Evolutionary conservation across 2,113 vertebrate species (phyloP), one percentile per base, ranked within the genome.

Genomic region (Heliornis fulica): DNA sequence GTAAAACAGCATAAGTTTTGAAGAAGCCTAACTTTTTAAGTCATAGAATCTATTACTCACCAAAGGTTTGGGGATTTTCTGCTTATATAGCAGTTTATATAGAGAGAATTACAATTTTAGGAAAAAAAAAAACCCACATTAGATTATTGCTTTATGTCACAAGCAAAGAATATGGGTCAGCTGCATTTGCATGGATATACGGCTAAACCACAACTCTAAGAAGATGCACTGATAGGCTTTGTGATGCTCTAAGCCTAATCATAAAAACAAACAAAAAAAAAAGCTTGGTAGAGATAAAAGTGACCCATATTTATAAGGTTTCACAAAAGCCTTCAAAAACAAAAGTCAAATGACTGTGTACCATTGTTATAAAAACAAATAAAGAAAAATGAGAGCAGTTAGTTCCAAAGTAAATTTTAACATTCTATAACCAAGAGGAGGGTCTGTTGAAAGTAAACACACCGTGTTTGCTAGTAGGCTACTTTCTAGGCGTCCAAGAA

Each of bases 111-210:
- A 71, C 34, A 82, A 68, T 77, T 53, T 25, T 29, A 83, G 50
- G 50, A 5, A 56, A 51, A 80, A 86, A 54, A 28, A 0, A 53
- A 17, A 8, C 43, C 45, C 45, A n/a, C 21, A 48, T 23, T 75
- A 66, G 74, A 84, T 81, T 82, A 93, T 82, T 57, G 48, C 15
- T 69, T 81, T 40, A 74, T 59, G 25, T 61, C 77, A 83, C 54
- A 84, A 81, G 40, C 26, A 71, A 91, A 68, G 84, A 93, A 84
- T 87, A 93, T 82, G 60, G 87, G 87, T 87, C 90, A 95, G 61
- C 46, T 71, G 78, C 78, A 87, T 92, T 71, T 79, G 74, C 61
- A 87, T 71, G 65, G 70, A 82, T 79, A 63, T 54, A 79, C 85
- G 29, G 78, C 78, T 93, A 61, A 95, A 90, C 10, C 43, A 90